Percentiles rank a stretch among this genome's conserved stretches.
Evolutionary conservation across 2,113 vertebrate species (phyloP).

Genomic region (Thunnus maccoyii): DNA sequence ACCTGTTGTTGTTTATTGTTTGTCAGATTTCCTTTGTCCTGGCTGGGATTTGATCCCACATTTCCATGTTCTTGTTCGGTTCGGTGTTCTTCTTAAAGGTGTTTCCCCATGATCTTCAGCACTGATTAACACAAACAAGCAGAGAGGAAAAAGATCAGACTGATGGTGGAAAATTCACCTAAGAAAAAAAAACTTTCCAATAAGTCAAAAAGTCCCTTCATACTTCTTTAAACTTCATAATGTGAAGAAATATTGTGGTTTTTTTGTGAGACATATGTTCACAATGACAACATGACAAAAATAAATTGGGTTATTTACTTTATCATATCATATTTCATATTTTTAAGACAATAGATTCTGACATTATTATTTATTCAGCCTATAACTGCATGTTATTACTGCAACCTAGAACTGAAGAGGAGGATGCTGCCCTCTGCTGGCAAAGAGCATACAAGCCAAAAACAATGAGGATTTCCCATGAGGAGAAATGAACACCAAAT

Average conservation of each 20-base stretch:
- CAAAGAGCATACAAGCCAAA: neutral
- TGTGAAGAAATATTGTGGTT: neutral
- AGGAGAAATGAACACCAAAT: neutral
- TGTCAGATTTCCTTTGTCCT: no score
- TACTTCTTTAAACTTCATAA: neutral
- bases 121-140: neutral
- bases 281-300: no score
- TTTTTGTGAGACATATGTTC: neutral
- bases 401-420: neutral
- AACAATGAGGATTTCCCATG: neutral
- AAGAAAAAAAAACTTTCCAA: neutral
- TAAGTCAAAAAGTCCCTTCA: neutral
- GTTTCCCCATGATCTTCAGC: neutral
- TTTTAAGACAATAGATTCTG: neutral
- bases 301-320: neutral
- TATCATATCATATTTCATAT: neutral
- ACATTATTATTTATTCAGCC: neutral
- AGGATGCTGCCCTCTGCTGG: conserved; percentile 35
- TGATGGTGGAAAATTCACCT: neutral
- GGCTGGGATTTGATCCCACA: neutral
- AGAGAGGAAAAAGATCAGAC: neutral
- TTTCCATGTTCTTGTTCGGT: neutral
- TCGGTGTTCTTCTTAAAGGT: neutral
- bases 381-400: no score
- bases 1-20: no score